A percentile compares a stretch with the other conserved stretches of the same genome.
Evolutionary conservation across 2,113 vertebrate genomes (phyloP).

Genomic region (Chamaetylas fuelleborni): DNA sequence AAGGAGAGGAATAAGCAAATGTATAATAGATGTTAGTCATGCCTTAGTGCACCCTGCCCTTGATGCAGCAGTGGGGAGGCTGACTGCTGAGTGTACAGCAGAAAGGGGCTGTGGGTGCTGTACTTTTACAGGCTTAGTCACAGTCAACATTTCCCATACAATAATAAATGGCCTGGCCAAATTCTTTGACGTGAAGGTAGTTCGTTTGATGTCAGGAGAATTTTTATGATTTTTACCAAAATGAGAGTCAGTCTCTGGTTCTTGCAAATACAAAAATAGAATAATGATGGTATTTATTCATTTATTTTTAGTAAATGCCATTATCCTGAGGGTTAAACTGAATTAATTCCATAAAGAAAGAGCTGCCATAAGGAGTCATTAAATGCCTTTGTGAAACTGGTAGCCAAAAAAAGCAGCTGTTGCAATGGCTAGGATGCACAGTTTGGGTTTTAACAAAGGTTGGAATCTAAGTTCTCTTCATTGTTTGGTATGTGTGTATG

Average conservation of each 20-base stretch:
- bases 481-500: background rate
- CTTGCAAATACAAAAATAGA: conserved; percentile 1
- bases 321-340: background rate
- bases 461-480: background rate
- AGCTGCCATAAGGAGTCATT: background rate
- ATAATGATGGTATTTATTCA: background rate
- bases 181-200: background rate
- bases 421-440: background rate
- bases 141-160: background rate
- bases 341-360: background rate
- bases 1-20: background rate
- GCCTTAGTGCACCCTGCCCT: background rate
- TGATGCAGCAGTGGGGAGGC: background rate
- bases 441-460: background rate
- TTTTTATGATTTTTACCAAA: conserved; percentile 12
- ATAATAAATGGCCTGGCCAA: background rate
- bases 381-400: background rate
- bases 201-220: background rate
- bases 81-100: background rate
- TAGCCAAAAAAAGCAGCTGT: background rate
- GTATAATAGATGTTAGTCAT: background rate
- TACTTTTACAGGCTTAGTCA: background rate
- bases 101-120: background rate
- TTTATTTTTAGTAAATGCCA: conserved; percentile 12
- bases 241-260: background rate